Percentiles rank a stretch among this genome's conserved stretches.
Conservation (phyloP, 2,888 invertebrate genomes). For the Camponotus fellah region DNA sequence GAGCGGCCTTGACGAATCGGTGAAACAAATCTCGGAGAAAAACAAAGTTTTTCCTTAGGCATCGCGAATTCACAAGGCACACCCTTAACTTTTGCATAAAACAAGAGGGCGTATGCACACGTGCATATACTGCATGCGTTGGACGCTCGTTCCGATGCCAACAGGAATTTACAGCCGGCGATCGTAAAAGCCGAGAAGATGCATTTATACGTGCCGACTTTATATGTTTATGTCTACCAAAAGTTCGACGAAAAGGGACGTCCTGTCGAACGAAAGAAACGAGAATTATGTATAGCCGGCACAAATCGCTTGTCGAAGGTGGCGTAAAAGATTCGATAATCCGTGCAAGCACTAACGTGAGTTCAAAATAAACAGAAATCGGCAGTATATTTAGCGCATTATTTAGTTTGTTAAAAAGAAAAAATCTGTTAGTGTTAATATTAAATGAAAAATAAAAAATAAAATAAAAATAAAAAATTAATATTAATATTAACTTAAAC, state of each 20-base stretch:
- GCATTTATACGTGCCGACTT: slow-evolving; percentile 73
- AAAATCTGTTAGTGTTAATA: neutral
- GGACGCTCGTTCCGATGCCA: slow-evolving; percentile 69
- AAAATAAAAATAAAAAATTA: no score
- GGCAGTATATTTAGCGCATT: neutral
- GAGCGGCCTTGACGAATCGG: slow-evolving; percentile 32
- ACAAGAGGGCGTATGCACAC: slow-evolving; percentile 60
- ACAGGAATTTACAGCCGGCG: slow-evolving; percentile 71
- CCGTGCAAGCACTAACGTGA: slow-evolving; percentile 25
- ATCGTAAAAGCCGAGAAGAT: slow-evolving; percentile 74
- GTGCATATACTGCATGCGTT: slow-evolving; percentile 50
- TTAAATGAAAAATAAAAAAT: no score
- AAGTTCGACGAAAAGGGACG: slow-evolving; percentile 67
- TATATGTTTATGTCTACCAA: slow-evolving; percentile 73
- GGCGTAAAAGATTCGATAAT: slow-evolving; percentile 30
- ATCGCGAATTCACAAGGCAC: slow-evolving; percentile 33
- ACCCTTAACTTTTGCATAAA: slow-evolving; percentile 59
- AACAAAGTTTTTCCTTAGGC: slow-evolving; percentile 16
- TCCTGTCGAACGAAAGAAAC: slow-evolving; percentile 71
- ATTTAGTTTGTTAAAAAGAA: neutral
- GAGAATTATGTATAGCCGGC: slow-evolving; percentile 63
- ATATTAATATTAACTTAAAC: no score
- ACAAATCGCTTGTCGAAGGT: slow-evolving; percentile 13
- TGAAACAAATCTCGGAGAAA: neutral
- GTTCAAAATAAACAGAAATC: neutral